These are phyloP conservation scores for Phaethornis superciliosus DNA, from an alignment of 2,113 vertebrate species.

Conservation along the genomic window DNA sequence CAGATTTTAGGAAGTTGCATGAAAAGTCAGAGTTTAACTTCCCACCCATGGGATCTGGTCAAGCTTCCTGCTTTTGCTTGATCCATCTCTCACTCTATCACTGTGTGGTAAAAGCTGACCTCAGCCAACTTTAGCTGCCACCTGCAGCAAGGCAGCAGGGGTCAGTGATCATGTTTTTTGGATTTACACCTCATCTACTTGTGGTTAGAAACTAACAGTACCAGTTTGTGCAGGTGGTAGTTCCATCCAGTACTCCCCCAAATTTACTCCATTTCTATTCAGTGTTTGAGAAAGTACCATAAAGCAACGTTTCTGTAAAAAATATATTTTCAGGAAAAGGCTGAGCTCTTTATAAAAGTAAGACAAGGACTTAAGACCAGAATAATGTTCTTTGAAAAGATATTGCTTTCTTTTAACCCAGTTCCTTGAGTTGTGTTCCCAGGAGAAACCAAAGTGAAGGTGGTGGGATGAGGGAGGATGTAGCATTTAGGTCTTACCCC, in stretches of 20 bases:
- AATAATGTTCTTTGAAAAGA: not conserved
- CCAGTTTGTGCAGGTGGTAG: not conserved
- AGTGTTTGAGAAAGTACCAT: not conserved
- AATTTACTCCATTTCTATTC: not conserved
- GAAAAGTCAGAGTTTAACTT: not conserved
- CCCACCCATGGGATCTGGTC: no score
- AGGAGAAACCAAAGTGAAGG: not conserved
- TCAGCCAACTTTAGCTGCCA: not conserved
- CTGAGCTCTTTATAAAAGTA: not conserved
- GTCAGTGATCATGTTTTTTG: rapidly evolving
- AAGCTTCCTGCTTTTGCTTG: not conserved
- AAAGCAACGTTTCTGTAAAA: not conserved
- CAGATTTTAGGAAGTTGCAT: not conserved
- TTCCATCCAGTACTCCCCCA: not conserved
- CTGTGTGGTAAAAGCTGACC: rapidly evolving
- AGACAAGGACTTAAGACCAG: not conserved
- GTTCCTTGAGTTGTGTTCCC: not conserved
- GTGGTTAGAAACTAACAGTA: not conserved
- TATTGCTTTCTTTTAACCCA: not conserved
- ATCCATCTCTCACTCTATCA: not conserved
- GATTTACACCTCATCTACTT: not conserved
- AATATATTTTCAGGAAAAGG: not conserved
- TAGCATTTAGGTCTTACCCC: not conserved
- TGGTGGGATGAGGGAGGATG: not conserved
- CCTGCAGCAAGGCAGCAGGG: rapidly evolving